Percentiles rank a stretch among this genome's conserved stretches.
These are phyloP conservation scores for Gobio occitaniae DNA, from an alignment of 2,797 vertebrate species.

Conservation along the genomic window DNA sequence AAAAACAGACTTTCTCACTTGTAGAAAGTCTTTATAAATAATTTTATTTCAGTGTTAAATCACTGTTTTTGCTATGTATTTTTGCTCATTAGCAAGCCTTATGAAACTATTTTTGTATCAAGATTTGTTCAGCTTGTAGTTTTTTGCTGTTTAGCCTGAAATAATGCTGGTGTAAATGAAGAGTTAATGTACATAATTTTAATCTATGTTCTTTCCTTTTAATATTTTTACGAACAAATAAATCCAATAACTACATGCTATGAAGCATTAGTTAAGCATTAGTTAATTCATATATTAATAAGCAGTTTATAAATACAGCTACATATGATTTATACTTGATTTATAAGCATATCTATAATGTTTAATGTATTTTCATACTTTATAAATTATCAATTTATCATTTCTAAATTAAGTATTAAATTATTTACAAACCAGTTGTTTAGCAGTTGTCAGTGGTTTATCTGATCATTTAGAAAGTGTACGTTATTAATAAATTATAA, in stretches of 20 bases:
- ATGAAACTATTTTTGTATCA: not conserved
- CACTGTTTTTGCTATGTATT: not conserved
- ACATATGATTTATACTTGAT: too few relatives aligned
- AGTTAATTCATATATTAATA: too few relatives aligned
- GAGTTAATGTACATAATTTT: not conserved
- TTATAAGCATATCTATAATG: too few relatives aligned
- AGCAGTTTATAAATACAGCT: too few relatives aligned
- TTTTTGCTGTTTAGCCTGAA: not conserved
- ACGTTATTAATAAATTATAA: too few relatives aligned
- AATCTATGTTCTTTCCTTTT: not conserved
- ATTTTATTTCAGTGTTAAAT: not conserved
- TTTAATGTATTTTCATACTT: too few relatives aligned
- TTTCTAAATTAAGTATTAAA: too few relatives aligned
- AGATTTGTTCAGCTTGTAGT: not conserved
- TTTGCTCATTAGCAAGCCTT: not conserved
- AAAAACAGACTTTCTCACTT: not conserved
- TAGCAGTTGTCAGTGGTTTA: too few relatives aligned
- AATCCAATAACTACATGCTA: not conserved
- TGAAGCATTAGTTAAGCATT: too few relatives aligned
- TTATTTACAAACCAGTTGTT: too few relatives aligned
- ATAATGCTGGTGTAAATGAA: not conserved
- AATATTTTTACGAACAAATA: not conserved
- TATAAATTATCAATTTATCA: too few relatives aligned
- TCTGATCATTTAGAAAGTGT: too few relatives aligned
- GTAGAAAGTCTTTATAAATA: not conserved